phyloP scores from a whole-genome alignment of 1,140 invertebrate genomes.

The Acromyrmex heyeri region DNA sequence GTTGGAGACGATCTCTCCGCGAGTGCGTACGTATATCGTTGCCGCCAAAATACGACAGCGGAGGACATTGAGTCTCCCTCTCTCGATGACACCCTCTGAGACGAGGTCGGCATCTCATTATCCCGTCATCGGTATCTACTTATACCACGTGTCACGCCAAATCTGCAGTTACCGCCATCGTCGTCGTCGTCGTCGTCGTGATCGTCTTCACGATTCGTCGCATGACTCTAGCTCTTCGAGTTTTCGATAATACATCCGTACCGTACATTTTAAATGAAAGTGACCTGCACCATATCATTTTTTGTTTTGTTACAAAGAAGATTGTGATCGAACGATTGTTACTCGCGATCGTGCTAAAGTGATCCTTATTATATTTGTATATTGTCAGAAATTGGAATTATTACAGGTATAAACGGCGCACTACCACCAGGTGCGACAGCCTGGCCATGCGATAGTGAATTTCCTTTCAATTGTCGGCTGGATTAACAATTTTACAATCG shows the following conservation, averaged over 20 bases:
- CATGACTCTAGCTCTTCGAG: neutral
- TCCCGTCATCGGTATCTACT: neutral
- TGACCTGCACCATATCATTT: neutral
- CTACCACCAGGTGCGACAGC: no score
- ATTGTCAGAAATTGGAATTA: neutral
- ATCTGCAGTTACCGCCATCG: neutral
- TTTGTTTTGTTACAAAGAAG: no score
- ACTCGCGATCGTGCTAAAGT: no score
- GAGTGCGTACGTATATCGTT: slow-evolving; percentile 88
- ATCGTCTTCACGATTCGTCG: neutral
- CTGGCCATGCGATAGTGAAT: neutral
- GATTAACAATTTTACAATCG: neutral
- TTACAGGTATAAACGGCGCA: neutral
- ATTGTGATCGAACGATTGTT: neutral
- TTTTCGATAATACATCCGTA: neutral
- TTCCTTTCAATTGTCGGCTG: neutral
- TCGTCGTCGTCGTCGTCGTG: neutral
- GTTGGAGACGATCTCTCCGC: slow-evolving; percentile 88
- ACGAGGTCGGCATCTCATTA: neutral
- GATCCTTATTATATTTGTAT: neutral
- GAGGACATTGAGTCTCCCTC: slow-evolving; percentile 78
- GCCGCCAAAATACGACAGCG: slow-evolving; percentile 82
- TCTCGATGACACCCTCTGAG: slow-evolving; percentile 49
- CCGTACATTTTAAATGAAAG: neutral
- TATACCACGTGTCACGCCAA: neutral